Conservation (phyloP, 2,113 vertebrate genomes). For the Lycocorax pyrrhopterus region DNA sequence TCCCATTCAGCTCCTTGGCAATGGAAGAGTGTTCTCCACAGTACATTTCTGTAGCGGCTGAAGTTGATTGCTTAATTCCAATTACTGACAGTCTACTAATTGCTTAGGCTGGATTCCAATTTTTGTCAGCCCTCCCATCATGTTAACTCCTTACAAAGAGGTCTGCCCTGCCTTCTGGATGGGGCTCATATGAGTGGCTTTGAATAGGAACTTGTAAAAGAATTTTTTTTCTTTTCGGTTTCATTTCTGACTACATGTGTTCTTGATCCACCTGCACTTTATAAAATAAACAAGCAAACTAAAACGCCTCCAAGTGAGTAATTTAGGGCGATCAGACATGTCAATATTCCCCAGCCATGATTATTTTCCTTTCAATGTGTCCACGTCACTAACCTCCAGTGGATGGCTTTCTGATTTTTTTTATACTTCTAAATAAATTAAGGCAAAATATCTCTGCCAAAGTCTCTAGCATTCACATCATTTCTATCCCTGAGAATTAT, state of each 20-base stretch:
- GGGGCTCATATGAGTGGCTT: not conserved
- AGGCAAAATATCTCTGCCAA: not conserved
- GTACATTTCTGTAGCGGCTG: not conserved
- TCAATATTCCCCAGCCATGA: not conserved
- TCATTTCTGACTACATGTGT: not conserved
- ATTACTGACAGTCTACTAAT: constrained; percentile 60
- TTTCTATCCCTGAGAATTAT: not conserved
- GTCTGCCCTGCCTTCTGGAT: constrained; percentile 32
- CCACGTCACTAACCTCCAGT: not conserved
- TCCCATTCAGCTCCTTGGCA: constrained; percentile 37
- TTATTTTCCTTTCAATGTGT: not conserved
- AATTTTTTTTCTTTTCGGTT: not conserved
- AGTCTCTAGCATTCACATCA: not conserved
- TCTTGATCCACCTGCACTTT: not conserved
- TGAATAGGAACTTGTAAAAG: not conserved
- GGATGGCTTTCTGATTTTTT: not conserved
- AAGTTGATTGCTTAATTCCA: constrained; percentile 59
- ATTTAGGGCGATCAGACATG: not conserved
- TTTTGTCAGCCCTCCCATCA: constrained; percentile 30
- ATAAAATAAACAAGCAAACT: not conserved
- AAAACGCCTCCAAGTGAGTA: not conserved
- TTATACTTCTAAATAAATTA: not conserved
- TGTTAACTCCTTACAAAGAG: constrained; percentile 11
- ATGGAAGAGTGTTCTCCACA: constrained; percentile 24
- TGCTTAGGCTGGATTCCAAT: constrained; percentile 50